A percentile compares a stretch with the other conserved stretches of the same genome.
These are phyloP conservation scores for Anolis carolinensis DNA, from an alignment of 2,113 vertebrate genomes.

Conservation along the genomic window DNA sequence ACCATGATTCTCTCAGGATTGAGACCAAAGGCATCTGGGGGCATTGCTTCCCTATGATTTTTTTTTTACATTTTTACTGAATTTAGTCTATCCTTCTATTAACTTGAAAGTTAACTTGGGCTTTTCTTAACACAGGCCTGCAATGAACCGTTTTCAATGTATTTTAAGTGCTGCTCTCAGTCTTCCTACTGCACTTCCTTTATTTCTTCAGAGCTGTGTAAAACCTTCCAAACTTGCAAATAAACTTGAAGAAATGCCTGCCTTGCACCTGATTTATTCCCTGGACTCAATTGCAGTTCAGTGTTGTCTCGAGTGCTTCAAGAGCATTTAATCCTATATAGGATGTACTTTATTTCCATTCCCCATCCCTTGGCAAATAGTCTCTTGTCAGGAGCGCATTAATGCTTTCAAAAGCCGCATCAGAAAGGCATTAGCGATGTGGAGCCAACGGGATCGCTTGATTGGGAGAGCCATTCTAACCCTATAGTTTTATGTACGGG, in stretches of 20 bases:
- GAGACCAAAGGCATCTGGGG: too few species aligned
- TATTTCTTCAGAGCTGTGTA: neutral
- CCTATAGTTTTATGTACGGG: constrained; percentile 50
- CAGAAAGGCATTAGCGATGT: constrained; percentile 41
- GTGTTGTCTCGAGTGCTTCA: neutral
- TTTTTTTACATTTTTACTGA: too few species aligned
- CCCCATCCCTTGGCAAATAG: neutral
- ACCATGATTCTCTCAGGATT: too few species aligned
- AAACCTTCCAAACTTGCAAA: neutral
- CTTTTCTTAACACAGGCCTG: too few species aligned
- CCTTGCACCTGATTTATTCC: neutral
- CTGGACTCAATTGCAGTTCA: neutral
- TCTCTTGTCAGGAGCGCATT: neutral
- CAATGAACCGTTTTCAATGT: too few species aligned
- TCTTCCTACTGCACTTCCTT: too few species aligned
- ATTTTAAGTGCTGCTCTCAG: too few species aligned
- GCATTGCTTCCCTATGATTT: too few species aligned
- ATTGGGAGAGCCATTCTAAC: constrained; percentile 38
- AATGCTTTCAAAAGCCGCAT: constrained; percentile 36
- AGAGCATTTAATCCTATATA: neutral
- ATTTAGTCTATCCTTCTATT: too few species aligned
- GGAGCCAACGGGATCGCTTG: constrained; percentile 43
- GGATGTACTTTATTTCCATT: neutral
- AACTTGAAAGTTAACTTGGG: too few species aligned
- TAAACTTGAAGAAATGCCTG: neutral